Percentiles rank a stretch among this genome's conserved stretches.
Conservation (phyloP, 1,140 invertebrate genomes). For the Euglossa dilemma region DNA sequence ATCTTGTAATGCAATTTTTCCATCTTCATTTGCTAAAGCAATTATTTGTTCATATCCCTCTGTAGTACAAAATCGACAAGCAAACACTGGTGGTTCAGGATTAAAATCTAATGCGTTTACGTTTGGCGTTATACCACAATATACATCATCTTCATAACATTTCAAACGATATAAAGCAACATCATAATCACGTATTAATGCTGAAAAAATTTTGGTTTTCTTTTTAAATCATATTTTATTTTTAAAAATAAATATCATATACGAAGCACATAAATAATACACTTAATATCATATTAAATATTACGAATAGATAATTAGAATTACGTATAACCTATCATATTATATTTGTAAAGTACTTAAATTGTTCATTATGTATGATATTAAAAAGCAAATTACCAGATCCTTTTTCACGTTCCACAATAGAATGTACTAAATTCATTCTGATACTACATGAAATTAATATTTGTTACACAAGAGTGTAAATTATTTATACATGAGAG, state of each 20-base stretch:
- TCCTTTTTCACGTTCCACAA: slow-evolving; percentile 73
- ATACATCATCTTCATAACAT: slow-evolving; percentile 75
- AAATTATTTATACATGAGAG: slow-evolving; percentile 43
- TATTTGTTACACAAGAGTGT: slow-evolving; percentile 20
- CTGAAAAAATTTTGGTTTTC: slow-evolving; percentile 57
- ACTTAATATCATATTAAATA: slow-evolving; percentile 4
- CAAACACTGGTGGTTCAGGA: slow-evolving; percentile 78
- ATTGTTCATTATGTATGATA: neutral
- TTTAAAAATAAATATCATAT: neutral
- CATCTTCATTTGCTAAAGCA: slow-evolving; percentile 93
- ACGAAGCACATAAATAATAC: slow-evolving; percentile 1
- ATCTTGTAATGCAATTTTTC: slow-evolving; percentile 87
- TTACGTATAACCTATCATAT: slow-evolving; percentile 32
- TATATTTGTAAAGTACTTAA: neutral
- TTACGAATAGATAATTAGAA: neutral
- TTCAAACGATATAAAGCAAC: slow-evolving; percentile 74
- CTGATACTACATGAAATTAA: slow-evolving; percentile 59
- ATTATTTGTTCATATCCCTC: slow-evolving; percentile 86
- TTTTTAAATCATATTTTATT: slow-evolving; percentile 2
- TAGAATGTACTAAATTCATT: slow-evolving; percentile 74
- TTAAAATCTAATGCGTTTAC: slow-evolving; percentile 64
- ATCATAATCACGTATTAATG: slow-evolving; percentile 72
- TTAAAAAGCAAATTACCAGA: slow-evolving; percentile 69
- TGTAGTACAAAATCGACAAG: slow-evolving; percentile 80
- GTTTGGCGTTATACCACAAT: slow-evolving; percentile 77